phyloP scores from a whole-genome alignment of 2,113 vertebrate genomes.

The Mesocricetus auratus region DNA sequence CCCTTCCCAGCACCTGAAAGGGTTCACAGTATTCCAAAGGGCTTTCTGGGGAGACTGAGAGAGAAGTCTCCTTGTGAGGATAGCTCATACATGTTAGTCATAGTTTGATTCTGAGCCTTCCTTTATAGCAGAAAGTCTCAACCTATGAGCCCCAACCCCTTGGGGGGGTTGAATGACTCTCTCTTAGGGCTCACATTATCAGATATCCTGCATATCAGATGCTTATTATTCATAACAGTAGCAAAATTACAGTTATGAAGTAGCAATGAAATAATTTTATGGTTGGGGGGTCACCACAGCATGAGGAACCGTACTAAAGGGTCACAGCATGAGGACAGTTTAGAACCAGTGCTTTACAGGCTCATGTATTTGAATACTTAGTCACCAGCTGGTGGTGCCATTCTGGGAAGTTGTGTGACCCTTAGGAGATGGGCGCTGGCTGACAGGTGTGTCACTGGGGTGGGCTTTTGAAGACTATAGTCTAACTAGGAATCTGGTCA shows the following conservation, averaged over 20 bases:
- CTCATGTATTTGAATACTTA: neutral
- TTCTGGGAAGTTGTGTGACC: neutral
- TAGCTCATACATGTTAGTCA: neutral
- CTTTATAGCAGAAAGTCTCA: neutral
- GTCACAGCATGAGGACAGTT: no score
- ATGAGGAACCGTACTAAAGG: no score
- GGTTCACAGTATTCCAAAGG: fast-evolving
- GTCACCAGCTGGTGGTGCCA: neutral
- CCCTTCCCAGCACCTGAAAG: fast-evolving
- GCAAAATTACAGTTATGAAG: neutral
- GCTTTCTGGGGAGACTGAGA: fast-evolving
- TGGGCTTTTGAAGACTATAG: neutral
- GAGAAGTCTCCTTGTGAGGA: fast-evolving
- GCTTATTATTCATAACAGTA: neutral
- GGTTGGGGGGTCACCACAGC: no score
- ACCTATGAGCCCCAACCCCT: neutral
- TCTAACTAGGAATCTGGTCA: no score
- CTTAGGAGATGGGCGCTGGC: neutral
- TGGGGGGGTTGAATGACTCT: neutral
- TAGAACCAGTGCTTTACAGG: no score
- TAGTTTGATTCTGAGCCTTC: neutral
- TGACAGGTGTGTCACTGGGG: neutral
- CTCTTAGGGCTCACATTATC: neutral
- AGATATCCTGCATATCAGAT: neutral
- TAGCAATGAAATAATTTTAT: no score